Base-by-base conservation (phyloP, 2,797 vertebrate genomes). In the Acipenser ruthenus region DNA sequence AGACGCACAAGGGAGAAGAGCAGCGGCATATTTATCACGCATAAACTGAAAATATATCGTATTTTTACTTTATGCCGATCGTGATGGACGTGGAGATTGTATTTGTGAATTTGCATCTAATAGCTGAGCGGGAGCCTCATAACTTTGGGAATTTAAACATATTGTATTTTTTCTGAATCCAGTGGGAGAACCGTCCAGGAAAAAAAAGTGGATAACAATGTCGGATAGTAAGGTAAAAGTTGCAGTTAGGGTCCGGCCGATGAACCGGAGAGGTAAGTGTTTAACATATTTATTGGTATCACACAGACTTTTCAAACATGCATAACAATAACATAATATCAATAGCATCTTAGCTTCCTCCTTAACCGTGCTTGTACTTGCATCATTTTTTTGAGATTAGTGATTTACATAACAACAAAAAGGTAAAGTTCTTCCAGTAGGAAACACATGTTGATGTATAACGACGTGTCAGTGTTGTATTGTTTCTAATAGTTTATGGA, bases 201-300 rank as follows among this genome's bases (percentile, higher is more conserved):
- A 63, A 67, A 4, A 4, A 79, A 87, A 87, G 83, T 82, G 84
- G 66, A 75, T 73, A 65, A 94, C 92, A 91, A 97, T 97, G 96
- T 96, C 95, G 92, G 94, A 93, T 84, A 92, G 93, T 56, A 98
- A 98, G 90, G 96, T 97, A 87, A 95, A 95, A 92, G 96, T 97
- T 78, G 95, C 95, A 64, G 96, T 97, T 80, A 90, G 95, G 81
- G 95, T 97, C 77, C 96, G 95, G 85, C 96, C 96, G 73, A 91
- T 97, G 95, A 98, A 95, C 90, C 89, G 92, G 74, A 91, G 96
- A 89, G 96, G 96, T 97, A 84, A 94, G 47, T 55, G 60, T 53
- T 49, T 51, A n/a, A 37, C 37, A 37, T 37, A 37, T 37, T 37
- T 37, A 37, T 37, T 37, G 37, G 37, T 37, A 37, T 37, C 37